Evolutionary conservation across 1,140 invertebrate species (phyloP).

Genomic region (Galendromus occidentalis): DNA sequence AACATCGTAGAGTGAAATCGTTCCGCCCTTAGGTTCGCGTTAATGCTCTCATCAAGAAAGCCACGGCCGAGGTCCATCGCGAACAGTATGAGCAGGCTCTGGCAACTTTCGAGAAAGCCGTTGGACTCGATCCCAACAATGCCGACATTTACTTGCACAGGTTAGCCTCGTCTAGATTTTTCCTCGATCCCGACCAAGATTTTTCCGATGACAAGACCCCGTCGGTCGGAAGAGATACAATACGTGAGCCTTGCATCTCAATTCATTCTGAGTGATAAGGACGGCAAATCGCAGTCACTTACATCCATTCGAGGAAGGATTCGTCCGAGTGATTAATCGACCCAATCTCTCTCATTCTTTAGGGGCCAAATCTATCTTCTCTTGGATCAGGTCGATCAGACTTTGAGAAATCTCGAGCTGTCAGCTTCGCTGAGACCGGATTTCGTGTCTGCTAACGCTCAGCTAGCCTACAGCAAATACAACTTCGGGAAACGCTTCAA

Average conservation of each 20-base stretch:
- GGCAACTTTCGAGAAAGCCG: conserved; percentile 45
- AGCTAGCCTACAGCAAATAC: conserved; percentile 41
- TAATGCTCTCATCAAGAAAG: conserved; percentile 75
- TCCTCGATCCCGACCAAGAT: background rate
- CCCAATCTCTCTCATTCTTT: background rate
- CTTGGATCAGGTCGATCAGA: conserved; percentile 52
- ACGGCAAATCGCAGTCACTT: conserved; percentile 8
- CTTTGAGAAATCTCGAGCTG: conserved; percentile 57
- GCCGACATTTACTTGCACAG: conserved; percentile 63
- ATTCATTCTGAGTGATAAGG: no score
- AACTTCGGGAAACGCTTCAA: conserved; percentile 14
- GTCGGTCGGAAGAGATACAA: no score
- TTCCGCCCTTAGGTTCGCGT: conserved; percentile 26
- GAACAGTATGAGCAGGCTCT: conserved; percentile 49
- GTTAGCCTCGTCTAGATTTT: conserved; percentile 26
- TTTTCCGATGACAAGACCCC: background rate
- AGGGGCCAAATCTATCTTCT: conserved; percentile 50
- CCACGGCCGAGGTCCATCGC: conserved; percentile 55
- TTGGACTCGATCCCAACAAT: conserved; percentile 50
- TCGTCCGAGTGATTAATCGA: no score
- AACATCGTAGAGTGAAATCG: background rate
- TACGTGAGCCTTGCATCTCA: no score
- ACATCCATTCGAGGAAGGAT: no score
- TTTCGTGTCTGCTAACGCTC: conserved; percentile 60
- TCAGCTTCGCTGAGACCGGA: conserved; percentile 56